Base-by-base conservation (phyloP, 2,888 invertebrate species). In the Pterobdella sp. region DNA sequence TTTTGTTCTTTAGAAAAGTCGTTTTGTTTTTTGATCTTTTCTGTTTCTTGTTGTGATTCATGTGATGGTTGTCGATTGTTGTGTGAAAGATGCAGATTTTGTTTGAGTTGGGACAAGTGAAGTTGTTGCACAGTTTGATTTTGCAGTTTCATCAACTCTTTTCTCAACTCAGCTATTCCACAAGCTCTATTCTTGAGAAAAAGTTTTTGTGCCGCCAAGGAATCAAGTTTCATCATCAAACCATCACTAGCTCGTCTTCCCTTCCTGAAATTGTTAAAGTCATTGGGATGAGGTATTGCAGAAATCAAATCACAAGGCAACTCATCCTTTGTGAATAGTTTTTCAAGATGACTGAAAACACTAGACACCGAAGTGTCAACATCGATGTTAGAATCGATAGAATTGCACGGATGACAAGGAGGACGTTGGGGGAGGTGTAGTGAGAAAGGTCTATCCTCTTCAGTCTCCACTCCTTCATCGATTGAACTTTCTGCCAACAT, bases 391-490 rank as follows among this genome's bases (percentile, higher is more conserved):
- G 84, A 85, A 77, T 85, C 84, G 76, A 85, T 84, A 77, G 84
- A 91, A 84, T 93, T 91, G 80, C 90, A 91, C 68, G 90, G 88
- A 31, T 90, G 90, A 29, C 80, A 80, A 42, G 79, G 74, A 32
- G 80, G 76, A 3, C 60, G 4, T 22, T 7, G 60, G 4, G 60
- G 60, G n/a, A 26, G n/a, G n/a, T 7, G 14, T 22, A 18, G n/a
- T 3, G 60, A 22, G 3, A 26, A 26, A 4, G n/a, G 14, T 79
- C 77, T 68, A 60, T 34, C 68, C 77, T 89, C 86, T 79, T 93
- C 93, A 1, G 91, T 91, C 82, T 94, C 94, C 79, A 93, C 93
- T 74, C 93, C 94, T 86, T 94, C 93, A 82, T 94, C 94, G 14
- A 93, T 93, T 72, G 93, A 93, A 76, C 82, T 81, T 0, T 82